phyloP scores from a whole-genome alignment of 2,888 invertebrate species.

The Leucophora obtusa region DNA sequence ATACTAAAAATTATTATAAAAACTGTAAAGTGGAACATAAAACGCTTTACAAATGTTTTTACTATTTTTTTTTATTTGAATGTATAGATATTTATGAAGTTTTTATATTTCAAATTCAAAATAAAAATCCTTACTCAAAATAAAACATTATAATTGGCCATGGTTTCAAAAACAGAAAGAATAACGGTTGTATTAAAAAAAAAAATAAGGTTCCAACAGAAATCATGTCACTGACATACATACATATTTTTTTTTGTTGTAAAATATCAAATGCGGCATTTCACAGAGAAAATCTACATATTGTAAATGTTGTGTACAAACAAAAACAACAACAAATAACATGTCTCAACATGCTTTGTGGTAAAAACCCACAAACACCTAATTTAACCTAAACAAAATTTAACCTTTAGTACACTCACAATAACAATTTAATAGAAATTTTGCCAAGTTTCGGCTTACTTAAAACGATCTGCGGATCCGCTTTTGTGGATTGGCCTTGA shows the following conservation, averaged over 20 bases:
- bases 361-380: not conserved
- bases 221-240: constrained; percentile 51
- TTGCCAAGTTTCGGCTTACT: no score
- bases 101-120: no score
- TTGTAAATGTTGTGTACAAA: not conserved
- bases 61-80: no score
- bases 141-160: not conserved
- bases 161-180: not conserved
- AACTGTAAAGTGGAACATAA: no score
- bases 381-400: not conserved
- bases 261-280: constrained; percentile 45
- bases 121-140: not conserved
- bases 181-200: not conserved
- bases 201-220: not conserved
- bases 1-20: no score
- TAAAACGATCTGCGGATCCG: no score
- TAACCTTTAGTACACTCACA: not conserved
- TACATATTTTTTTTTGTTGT: no score
- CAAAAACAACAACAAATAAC: constrained; percentile 8
- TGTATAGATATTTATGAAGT: no score
- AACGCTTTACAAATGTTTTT: no score
- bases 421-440: no score
- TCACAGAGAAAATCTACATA: not conserved
- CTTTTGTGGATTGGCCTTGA: no score
- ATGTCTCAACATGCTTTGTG: not conserved